Base-by-base conservation (phyloP, 2,113 vertebrate species). In the Sapajus apella region DNA sequence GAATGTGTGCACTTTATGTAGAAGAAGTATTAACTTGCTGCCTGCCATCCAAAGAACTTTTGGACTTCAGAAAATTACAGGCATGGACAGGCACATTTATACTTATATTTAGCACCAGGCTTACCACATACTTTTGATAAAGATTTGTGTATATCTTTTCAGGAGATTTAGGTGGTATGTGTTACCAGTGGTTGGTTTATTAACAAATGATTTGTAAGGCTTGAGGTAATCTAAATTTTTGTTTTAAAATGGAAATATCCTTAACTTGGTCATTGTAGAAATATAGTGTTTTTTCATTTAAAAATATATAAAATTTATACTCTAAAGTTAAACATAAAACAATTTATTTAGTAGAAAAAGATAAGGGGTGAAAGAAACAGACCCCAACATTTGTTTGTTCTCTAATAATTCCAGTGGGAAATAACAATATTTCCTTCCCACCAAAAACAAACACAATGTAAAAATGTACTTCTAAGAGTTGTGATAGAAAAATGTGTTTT, bases 401-500 rank as follows among this genome's bases (percentile, higher is more conserved):
- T 86, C 83, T 97, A 96, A 92, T 97, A 96, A 98, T 96, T 94
- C 75, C 84, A 61, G 95, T 94, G 95, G 92, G 70, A 95, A 97
- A 97, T 96, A 86, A 91, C 94, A 96, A 95, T 97, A 98, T 97
- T 97, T 98, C 11, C 94, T 97, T 89, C 87, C 92, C 83, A 97
- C 66, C 91, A 92, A 93, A 98, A 98, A 97, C 12, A 97, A 97
- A 95, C 83, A 90, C 91, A 95, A 96, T 68, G 95, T 97, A 96
- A 98, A 98, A 98, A 98, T 95, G 80, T 90, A 96, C 97, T 98
- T 97, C 88, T 85, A 97, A 96, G 90, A 97, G 97, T 94, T 98
- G 96, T 98, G 97, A 97, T 83, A 97, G 97, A 98, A 98, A 98
- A 96, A 98, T 21, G 94, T 97, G 64, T 97, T 98, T 94, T 97